Conservation (phyloP, 2,113 vertebrate genomes). For the Pardalotus punctatus region DNA sequence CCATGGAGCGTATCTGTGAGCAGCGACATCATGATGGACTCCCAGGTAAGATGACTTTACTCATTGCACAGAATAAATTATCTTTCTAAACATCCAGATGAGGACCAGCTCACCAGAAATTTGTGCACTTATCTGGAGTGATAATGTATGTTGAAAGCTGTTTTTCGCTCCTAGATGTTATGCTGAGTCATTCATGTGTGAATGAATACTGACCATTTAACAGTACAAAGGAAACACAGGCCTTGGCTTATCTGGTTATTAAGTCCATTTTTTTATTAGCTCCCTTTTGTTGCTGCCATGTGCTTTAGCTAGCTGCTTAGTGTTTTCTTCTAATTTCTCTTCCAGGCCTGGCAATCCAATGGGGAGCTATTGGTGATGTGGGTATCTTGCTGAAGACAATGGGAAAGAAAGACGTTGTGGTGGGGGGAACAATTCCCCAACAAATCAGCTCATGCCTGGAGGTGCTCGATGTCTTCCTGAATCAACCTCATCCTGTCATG, state of each 20-base stretch:
- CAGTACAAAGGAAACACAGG: background rate
- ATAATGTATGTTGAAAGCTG: background rate
- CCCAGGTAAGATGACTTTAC: slow-evolving; percentile 66
- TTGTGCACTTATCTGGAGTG: background rate
- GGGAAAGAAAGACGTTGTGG: slow-evolving; percentile 80
- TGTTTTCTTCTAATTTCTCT: background rate
- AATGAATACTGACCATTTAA: background rate
- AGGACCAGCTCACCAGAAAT: background rate
- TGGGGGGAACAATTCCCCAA: slow-evolving; percentile 90
- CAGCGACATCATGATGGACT: slow-evolving; percentile 80
- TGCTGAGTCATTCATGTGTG: background rate
- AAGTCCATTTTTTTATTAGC: background rate
- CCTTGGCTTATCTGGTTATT: background rate
- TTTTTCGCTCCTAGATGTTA: background rate
- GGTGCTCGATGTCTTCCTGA: slow-evolving; percentile 89
- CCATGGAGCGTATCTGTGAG: slow-evolving; percentile 97
- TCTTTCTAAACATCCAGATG: background rate
- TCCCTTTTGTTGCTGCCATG: background rate
- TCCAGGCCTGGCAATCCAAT: slow-evolving; percentile 88
- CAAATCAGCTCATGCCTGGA: slow-evolving; percentile 90
- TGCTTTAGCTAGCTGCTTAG: background rate
- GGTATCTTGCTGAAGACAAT: slow-evolving; percentile 86
- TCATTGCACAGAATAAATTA: background rate
- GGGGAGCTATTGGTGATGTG: slow-evolving; percentile 95
- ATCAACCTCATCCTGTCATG: slow-evolving; percentile 82